A percentile compares a stretch with the other conserved stretches of the same genome.
Conservation (phyloP, 2,888 invertebrate species). For the Auanema freiburgensis region DNA sequence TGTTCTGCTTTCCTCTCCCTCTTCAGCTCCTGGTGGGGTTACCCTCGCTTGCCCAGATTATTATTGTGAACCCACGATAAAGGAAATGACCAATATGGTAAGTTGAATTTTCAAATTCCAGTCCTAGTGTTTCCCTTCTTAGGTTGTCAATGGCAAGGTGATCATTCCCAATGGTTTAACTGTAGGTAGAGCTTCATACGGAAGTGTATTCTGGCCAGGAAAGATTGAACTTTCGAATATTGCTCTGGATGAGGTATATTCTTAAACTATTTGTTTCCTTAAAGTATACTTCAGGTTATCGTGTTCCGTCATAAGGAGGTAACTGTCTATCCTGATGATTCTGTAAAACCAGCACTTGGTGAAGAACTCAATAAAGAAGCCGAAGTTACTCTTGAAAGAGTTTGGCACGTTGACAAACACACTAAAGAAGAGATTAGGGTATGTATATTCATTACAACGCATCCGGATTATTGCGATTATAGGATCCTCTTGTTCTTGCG, state of each 20-base stretch:
- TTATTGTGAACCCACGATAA: conserved; percentile 84
- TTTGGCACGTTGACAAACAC: conserved; percentile 89
- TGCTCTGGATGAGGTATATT: conserved; percentile 33
- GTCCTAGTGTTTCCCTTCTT: neutral
- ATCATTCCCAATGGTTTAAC: conserved; percentile 65
- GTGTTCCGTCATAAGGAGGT: conserved; percentile 82
- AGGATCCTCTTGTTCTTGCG: conserved; percentile 74
- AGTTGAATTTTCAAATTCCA: conserved; percentile 1
- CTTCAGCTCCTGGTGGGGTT: conserved; percentile 11
- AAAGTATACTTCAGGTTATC: conserved; percentile 40
- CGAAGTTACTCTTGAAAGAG: conserved; percentile 79
- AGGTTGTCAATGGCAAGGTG: conserved; percentile 31
- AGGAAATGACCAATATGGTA: conserved; percentile 72
- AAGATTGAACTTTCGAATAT: conserved; percentile 45
- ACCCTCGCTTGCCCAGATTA: conserved; percentile 73
- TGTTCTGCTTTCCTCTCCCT: neutral
- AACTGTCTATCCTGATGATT: conserved; percentile 86
- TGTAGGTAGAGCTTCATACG: conserved; percentile 67
- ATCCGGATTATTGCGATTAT: conserved; percentile 13
- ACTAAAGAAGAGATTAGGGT: conserved; percentile 78
- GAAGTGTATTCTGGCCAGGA: conserved; percentile 68
- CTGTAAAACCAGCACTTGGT: conserved; percentile 85
- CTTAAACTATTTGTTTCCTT: conserved; percentile 18
- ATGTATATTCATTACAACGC: conserved; percentile 13
- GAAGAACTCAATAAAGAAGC: conserved; percentile 79